Base-by-base conservation (phyloP, 2,888 invertebrate species). In the Caenorhabditis becei region DNA sequence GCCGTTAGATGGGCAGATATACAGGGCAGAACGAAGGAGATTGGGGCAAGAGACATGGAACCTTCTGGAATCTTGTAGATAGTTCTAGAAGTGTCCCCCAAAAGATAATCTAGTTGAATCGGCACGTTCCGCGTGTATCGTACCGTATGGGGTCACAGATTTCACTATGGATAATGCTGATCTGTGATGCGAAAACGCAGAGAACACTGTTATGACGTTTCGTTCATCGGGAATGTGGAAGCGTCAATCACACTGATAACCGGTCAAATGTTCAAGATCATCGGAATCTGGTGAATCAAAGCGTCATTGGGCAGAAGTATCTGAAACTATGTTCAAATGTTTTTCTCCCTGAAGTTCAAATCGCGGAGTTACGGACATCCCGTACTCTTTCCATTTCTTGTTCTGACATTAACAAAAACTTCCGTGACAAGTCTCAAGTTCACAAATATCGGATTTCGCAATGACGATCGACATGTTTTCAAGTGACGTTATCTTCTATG, bases 1-100 rank as follows among this genome's bases (percentile, higher is more conserved):
- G 24, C 20, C 51, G 23, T 14, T 14, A n/a, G 54, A 54, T 54
- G n/a, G 5, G 26, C 16, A 56, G 56, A 56, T 56, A 56, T 51
- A 18, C 5, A 18, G 3, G 18, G 3, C 5, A 47, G 18, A 3
- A 20, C 4, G 18, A 20, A 47, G 4, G 47, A 47, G 8, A 8
- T 24, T 14, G 53, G 24, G 53, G 23, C 23, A 53, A 53, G 14
- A 24, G 2, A 44, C 24, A 24, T 7, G 8, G 53, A 53, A 53
- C 16, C 1, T 53, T 53, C 53, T 41, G 41, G 41, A 41, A 41
- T 11, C 41, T 2, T 41, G 11, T 7, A 24, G 14, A 24, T 24
- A 11, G 16, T 54, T 54, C 20, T 14, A 28, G 54, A 54, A 16
- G 28, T 16, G 24, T 49, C 49, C 20, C n/a, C n/a, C n/a, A 41